phyloP scores from a whole-genome alignment of 2,113 vertebrate species.

The Tinamus guttatus region DNA sequence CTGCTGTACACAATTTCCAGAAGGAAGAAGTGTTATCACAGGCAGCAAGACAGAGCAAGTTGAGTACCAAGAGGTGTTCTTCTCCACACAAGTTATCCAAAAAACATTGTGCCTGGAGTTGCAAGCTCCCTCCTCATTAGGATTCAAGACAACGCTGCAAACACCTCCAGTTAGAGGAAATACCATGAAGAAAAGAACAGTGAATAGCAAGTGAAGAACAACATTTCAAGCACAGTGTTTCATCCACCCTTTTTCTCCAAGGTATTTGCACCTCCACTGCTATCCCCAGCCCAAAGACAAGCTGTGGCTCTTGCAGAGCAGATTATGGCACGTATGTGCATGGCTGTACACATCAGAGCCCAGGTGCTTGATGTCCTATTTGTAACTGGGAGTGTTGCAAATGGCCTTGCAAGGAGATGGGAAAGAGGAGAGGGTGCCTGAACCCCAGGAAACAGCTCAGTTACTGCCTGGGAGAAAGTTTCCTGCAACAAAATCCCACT shows the following conservation, averaged over 20 bases:
- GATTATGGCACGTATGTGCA: not conserved
- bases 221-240: not conserved
- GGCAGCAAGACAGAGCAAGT: not conserved
- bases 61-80: not conserved
- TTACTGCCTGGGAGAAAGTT: not conserved
- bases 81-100: not conserved
- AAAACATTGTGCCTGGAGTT: accelerated
- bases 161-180: not conserved
- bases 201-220: not conserved
- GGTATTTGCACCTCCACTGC: not conserved
- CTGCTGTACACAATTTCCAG: not conserved
- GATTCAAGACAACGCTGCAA: not conserved
- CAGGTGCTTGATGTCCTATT: accelerated
- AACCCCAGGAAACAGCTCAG: not conserved
- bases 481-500: not conserved
- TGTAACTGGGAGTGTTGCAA: not conserved
- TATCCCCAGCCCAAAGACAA: not conserved
- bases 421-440: not conserved
- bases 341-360: accelerated
- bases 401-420: not conserved
- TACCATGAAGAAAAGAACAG: not conserved
- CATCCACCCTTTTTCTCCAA: not conserved
- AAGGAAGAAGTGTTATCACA: not conserved
- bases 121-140: not conserved
- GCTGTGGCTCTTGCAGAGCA: not conserved